Evolutionary conservation across 2,888 invertebrate genomes (phyloP), one percentile per base, ranked within the genome.

Genomic region (Meteorus colon): DNA sequence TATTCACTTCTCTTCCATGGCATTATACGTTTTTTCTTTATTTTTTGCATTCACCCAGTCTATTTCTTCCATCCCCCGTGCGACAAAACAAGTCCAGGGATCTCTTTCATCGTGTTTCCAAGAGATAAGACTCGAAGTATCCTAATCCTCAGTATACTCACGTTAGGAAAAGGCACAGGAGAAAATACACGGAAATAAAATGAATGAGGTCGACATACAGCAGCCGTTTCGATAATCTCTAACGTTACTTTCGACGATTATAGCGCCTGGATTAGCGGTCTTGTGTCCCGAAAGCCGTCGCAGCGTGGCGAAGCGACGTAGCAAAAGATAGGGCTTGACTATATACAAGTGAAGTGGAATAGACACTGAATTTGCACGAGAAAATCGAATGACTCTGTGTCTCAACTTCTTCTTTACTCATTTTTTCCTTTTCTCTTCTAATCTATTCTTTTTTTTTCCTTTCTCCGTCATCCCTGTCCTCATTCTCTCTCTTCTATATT

Each of bases 71-170:
- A 19, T 16, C n/a, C 14, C 19, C 19, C 14, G 24, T 19, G 37
- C 41, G 19, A 34, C n/a, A 41, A 71, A 41, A 59, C 27, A 71
- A 60, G 59, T 59, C 24, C 14, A 62, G 65, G 65, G 59, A 71
- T 62, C 71, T 59, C 48, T 16, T 48, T 55, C 74, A 74, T 78
- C 80, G 81, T 84, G 83, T 84, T 83, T 78, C 76, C 76, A 77
- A 74, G 77, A 81, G 83, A 84, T 84, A 84, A 84, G 82, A 78
- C 78, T 80, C 81, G 79, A 82, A 81, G 79, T 83, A 81, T 80
- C 82, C 84, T 83, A 83, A 83, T 82, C 82, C 74, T 37, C 71
- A 69, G 59, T 55, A 55, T 55, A 55, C 45, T 45, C 74, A 66
- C 68, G 72, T 55, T 48, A 68, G 55, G 55, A 62, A 59, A 71